Evolutionary conservation across 2,797 vertebrate genomes (phyloP).

Genomic region (Calcarius lapponicus): DNA sequence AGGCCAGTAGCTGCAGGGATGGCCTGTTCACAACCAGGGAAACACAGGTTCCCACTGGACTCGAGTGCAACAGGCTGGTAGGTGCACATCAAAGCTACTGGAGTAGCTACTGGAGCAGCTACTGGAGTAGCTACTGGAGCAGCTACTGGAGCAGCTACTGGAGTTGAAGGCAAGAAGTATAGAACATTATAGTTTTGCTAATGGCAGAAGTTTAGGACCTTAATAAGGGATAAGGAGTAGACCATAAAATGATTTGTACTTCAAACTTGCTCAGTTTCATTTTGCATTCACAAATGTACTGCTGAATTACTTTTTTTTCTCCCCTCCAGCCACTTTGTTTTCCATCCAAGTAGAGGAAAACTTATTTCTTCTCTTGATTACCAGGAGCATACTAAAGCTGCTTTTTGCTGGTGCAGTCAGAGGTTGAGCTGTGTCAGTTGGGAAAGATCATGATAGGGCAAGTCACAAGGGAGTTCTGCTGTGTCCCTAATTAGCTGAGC

Average conservation of each 20-base stretch:
- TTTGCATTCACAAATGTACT: background rate
- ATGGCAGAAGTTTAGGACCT: background rate
- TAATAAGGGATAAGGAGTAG: background rate
- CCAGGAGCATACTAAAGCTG: slow-evolving; percentile 11
- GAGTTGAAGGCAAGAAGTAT: background rate
- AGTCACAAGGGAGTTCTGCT: slow-evolving; percentile 43
- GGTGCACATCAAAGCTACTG: background rate
- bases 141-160: background rate
- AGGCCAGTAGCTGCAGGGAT: background rate
- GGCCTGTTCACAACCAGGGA: background rate
- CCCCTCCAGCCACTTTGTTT: background rate
- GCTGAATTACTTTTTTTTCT: background rate
- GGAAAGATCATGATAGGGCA: slow-evolving; percentile 50
- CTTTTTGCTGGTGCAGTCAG: slow-evolving; percentile 36
- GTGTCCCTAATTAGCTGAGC: slow-evolving; percentile 55
- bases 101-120: background rate
- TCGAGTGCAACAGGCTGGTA: background rate
- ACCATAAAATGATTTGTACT: background rate
- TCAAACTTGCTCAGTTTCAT: background rate
- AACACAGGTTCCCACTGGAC: background rate
- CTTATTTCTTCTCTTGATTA: background rate
- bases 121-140: background rate
- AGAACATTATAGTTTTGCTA: background rate
- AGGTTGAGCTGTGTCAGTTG: slow-evolving; percentile 21
- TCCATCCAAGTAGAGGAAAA: background rate